Conservation (phyloP, 2,113 vertebrate species). For the Pteruthius melanotis region DNA sequence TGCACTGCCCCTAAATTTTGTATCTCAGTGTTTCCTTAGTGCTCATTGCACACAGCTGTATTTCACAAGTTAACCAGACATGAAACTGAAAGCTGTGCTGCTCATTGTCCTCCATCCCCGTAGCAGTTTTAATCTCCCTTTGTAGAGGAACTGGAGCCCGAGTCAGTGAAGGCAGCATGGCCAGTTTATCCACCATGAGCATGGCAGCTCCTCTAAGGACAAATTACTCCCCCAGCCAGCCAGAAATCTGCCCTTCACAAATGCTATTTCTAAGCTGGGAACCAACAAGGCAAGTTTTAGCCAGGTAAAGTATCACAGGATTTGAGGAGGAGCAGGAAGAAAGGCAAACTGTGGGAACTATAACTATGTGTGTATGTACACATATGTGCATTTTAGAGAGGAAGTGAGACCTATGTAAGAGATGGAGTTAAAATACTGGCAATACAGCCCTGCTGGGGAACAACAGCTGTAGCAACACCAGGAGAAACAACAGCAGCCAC, state of each 20-base stretch:
- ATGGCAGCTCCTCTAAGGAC: rapidly evolving
- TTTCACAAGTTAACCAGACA: not conserved
- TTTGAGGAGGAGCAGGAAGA: not conserved
- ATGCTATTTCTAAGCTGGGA: rapidly evolving
- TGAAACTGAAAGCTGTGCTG: not conserved
- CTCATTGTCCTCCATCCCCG: not conserved
- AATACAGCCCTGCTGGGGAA: not conserved
- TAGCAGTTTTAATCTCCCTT: not conserved
- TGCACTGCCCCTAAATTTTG: rapidly evolving
- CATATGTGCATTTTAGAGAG: not conserved
- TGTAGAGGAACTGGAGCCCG: not conserved
- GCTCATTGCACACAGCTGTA: not conserved
- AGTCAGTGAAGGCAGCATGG: rapidly evolving
- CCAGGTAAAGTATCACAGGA: not conserved
- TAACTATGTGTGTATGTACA: not conserved
- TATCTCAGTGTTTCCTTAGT: not conserved
- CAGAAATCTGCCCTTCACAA: not conserved
- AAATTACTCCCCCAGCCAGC: not conserved
- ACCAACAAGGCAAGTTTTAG: not conserved
- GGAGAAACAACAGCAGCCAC: not conserved
- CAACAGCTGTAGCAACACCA: slow-evolving; percentile 27
- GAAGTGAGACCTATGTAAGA: not conserved
- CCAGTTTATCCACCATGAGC: not conserved
- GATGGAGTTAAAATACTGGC: not conserved
- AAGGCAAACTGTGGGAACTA: not conserved